Conservation (phyloP, 1,140 invertebrate genomes). For the Zelostemma sp. region DNA sequence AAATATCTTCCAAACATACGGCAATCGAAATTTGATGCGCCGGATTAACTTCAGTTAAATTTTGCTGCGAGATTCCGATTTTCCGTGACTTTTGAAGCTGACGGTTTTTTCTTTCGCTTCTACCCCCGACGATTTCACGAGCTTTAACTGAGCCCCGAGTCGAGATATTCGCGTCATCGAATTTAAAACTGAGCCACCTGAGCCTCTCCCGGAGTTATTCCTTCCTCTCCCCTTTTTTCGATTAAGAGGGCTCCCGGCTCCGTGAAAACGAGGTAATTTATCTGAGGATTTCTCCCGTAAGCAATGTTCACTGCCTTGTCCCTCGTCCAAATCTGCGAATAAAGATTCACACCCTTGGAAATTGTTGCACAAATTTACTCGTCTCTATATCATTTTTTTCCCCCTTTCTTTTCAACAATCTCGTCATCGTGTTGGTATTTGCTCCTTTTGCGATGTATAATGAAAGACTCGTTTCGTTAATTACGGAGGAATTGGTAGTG, state of each 20-base stretch:
- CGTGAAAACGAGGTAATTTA: conserved; percentile 28
- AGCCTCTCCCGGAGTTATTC: conserved; percentile 13
- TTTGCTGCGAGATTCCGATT: neutral
- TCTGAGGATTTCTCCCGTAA: conserved; percentile 17
- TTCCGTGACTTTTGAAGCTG: neutral
- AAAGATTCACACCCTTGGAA: conserved; percentile 6
- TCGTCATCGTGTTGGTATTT: too few relatives aligned
- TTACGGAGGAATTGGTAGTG: conserved; percentile 13
- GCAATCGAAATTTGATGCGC: too few relatives aligned
- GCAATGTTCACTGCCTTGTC: conserved; percentile 14
- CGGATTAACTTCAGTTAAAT: too few relatives aligned
- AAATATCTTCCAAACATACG: too few relatives aligned
- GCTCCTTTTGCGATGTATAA: too few relatives aligned
- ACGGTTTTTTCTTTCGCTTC: neutral
- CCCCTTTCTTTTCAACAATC: neutral
- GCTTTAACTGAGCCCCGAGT: conserved; percentile 9
- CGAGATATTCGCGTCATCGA: conserved; percentile 25
- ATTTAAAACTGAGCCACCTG: conserved; percentile 18
- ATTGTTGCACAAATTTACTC: conserved; percentile 1
- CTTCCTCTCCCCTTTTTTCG: conserved; percentile 15
- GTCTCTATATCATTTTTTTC: conserved; percentile 5
- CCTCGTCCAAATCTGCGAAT: conserved; percentile 13
- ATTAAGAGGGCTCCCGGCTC: conserved; percentile 18
- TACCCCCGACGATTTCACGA: neutral
- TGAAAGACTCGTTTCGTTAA: too few relatives aligned